A percentile compares a stretch with the other conserved stretches of the same genome.
These are phyloP conservation scores for Zaprionus nigranus DNA, from an alignment of 1,140 invertebrate species.

Conservation along the genomic window DNA sequence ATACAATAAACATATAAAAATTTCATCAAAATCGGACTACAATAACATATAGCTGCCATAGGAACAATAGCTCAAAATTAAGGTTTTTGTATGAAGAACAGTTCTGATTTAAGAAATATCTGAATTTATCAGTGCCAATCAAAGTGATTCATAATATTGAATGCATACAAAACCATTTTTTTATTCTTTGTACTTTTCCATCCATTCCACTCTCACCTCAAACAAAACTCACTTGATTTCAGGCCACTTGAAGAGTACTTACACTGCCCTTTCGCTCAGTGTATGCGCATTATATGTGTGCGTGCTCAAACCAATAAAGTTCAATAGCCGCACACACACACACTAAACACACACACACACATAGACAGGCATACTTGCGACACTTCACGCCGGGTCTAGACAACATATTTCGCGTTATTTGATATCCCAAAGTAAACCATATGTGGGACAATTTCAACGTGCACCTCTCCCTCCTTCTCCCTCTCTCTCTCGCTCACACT, in stretches of 20 bases:
- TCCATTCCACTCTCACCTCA: no score
- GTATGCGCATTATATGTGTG: conserved; percentile 11
- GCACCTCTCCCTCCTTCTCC: neutral
- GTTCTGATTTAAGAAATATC: no score
- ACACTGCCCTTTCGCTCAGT: neutral
- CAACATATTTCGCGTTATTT: conserved; percentile 61
- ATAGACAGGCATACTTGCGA: conserved; percentile 5
- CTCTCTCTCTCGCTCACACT: neutral
- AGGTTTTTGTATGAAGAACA: no score
- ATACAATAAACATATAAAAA: no score
- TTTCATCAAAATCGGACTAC: no score
- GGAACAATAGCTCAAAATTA: no score
- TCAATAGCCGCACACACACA: conserved; percentile 15
- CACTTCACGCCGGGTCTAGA: conserved; percentile 40
- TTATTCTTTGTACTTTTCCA: no score
- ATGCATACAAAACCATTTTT: no score
- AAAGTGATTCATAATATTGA: no score
- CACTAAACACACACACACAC: conserved; percentile 6
- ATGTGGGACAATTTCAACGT: conserved; percentile 33
- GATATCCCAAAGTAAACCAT: conserved; percentile 42
- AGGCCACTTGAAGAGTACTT: neutral
- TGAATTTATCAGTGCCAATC: no score
- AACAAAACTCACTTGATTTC: neutral
- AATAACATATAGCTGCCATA: no score
- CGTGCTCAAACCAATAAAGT: conserved; percentile 13